A percentile compares a stretch with the other conserved stretches of the same genome.
These are phyloP conservation scores for Micromys minutus DNA, from an alignment of 2,113 vertebrate species.

Conservation along the genomic window DNA sequence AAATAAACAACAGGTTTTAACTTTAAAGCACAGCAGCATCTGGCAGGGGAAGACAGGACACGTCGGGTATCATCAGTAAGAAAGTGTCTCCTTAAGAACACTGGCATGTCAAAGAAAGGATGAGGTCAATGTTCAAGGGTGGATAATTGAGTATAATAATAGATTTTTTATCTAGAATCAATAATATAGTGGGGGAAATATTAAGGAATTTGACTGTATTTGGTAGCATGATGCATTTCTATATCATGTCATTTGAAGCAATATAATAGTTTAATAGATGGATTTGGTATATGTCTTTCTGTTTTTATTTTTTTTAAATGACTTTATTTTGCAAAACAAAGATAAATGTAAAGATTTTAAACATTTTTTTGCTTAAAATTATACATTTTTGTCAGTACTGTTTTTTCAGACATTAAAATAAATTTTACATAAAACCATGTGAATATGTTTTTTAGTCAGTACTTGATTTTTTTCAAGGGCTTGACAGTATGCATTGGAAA, in stretches of 20 bases:
- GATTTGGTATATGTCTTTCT: not conserved
- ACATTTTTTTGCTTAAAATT: no score
- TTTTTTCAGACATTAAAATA: no score
- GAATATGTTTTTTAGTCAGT: no score
- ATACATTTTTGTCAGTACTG: no score
- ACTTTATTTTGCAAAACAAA: no score
- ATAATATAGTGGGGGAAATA: not conserved
- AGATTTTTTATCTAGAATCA: not conserved
- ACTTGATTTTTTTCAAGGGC: no score
- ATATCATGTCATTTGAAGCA: not conserved
- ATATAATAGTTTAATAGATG: not conserved
- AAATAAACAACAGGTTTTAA: constrained; percentile 35
- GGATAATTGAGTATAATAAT: constrained; percentile 21
- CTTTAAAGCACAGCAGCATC: constrained; percentile 20
- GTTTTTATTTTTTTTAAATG: no score
- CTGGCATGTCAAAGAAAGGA: not conserved
- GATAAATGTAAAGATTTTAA: no score
- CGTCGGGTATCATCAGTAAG: constrained; percentile 14
- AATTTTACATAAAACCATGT: no score
- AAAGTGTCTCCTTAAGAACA: not conserved
- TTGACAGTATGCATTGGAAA: no score
- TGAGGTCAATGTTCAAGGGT: not conserved
- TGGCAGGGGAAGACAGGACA: not conserved
- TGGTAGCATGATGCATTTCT: not conserved
- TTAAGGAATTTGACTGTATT: not conserved